These are phyloP conservation scores for Hozukius guyotensis DNA, from an alignment of 2,797 vertebrate genomes.

Conservation along the genomic window DNA sequence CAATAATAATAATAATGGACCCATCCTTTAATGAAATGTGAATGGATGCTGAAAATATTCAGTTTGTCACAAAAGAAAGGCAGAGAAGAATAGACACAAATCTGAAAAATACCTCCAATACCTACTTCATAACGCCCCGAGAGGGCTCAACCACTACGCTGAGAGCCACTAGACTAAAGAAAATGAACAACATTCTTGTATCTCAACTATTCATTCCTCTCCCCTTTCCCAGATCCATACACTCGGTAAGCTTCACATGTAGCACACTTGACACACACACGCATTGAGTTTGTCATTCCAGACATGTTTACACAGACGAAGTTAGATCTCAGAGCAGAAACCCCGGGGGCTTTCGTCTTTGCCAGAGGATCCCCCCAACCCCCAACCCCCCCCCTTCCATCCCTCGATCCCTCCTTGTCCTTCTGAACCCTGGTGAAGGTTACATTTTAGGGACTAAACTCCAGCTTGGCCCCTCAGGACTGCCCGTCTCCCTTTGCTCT, in stretches of 20 bases:
- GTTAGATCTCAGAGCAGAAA: constrained; percentile 59
- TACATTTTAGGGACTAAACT: constrained; percentile 64
- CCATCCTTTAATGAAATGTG: too few relatives aligned
- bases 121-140: not conserved
- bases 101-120: not conserved
- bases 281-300: constrained; percentile 57
- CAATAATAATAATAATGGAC: too few relatives aligned
- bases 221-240: constrained; percentile 15
- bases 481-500: constrained; percentile 52
- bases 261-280: constrained; percentile 18
- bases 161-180: constrained; percentile 1
- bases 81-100: not conserved
- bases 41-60: constrained; percentile 15
- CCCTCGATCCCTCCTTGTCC: constrained; percentile 26
- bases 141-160: not conserved
- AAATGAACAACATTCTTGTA: constrained; percentile 12
- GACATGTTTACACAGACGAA: constrained; percentile 74
- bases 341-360: constrained; percentile 51
- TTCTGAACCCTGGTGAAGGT: constrained; percentile 59
- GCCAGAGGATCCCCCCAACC: constrained; percentile 34
- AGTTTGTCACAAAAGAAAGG: not conserved
- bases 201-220: not conserved
- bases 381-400: constrained; percentile 21
- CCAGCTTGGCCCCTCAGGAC: constrained; percentile 56
- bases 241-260: constrained; percentile 19